Conservation (phyloP, 2,113 vertebrate species). For the Egretta garzetta region DNA sequence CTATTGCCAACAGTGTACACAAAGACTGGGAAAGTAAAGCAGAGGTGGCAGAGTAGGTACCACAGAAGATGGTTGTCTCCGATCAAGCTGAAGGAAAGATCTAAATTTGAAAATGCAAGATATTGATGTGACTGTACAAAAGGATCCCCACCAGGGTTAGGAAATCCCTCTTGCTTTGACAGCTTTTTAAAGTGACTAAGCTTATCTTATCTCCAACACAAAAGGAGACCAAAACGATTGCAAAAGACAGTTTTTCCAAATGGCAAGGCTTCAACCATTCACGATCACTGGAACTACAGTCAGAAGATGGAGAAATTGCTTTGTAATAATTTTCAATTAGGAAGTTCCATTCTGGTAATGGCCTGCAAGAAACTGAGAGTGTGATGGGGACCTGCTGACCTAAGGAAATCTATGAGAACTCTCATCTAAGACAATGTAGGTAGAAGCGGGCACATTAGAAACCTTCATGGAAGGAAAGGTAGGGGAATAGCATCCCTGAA, state of each 20-base stretch:
- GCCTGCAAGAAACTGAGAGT: background rate
- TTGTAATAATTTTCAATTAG: background rate
- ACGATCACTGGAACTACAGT: background rate
- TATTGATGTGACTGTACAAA: background rate
- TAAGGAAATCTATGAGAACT: background rate
- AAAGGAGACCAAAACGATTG: background rate
- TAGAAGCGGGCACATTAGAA: background rate
- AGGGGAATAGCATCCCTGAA: background rate
- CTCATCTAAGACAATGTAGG: background rate
- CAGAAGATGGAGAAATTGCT: background rate
- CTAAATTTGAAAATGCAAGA: background rate
- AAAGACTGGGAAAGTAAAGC: background rate
- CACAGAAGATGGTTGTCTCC: background rate
- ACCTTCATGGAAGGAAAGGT: background rate
- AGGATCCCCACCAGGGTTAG: background rate
- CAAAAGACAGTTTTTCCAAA: background rate
- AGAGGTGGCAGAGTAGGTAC: background rate
- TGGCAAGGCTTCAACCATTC: background rate
- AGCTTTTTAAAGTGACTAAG: background rate
- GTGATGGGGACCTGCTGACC: background rate
- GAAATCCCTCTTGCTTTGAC: background rate
- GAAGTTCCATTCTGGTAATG: background rate
- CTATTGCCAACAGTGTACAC: background rate
- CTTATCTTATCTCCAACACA: background rate
- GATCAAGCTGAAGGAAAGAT: background rate